Conservation (phyloP, 2,113 vertebrate species). For the Charadrius vociferus region DNA sequence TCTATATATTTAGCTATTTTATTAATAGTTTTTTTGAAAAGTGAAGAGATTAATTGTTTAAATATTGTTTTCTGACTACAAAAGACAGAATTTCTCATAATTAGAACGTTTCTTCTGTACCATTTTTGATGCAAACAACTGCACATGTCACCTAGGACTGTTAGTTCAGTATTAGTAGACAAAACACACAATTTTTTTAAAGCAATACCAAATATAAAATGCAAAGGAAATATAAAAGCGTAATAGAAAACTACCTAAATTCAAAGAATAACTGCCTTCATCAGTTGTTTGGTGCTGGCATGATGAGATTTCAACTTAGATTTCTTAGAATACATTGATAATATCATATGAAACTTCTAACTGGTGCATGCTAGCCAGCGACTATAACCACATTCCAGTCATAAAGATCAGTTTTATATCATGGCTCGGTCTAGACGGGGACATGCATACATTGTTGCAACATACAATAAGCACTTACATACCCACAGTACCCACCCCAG, state of each 20-base stretch:
- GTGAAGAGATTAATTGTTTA: background rate
- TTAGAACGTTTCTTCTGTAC: background rate
- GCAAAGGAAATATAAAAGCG: background rate
- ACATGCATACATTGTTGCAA: background rate
- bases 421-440: background rate
- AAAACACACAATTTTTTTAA: background rate
- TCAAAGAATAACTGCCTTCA: background rate
- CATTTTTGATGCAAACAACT: background rate
- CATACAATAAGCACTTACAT: background rate
- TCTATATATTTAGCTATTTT: background rate
- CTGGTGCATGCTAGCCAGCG: background rate
- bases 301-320: background rate
- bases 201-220: background rate
- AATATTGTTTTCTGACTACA: background rate
- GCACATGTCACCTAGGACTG: background rate
- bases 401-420: background rate
- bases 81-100: background rate
- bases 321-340: background rate
- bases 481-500: background rate
- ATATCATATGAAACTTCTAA: background rate
- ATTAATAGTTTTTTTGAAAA: background rate
- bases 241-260: background rate
- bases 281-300: background rate
- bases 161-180: background rate
- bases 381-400: background rate